Base-by-base conservation (phyloP, 2,113 vertebrate species). In the Eubucco bourcierii region DNA sequence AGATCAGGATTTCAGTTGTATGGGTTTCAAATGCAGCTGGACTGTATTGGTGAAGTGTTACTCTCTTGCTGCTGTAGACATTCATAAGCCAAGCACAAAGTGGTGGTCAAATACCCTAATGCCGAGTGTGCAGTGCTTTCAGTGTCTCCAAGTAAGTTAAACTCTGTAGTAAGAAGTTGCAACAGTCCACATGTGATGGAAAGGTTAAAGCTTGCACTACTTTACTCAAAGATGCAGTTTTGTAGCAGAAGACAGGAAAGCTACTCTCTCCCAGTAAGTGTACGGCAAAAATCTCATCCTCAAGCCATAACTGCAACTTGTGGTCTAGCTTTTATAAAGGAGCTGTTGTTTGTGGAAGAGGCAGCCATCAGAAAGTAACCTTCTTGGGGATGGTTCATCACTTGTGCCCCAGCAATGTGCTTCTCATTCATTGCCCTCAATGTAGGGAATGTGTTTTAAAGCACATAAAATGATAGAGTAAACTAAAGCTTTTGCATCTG, bases 381-480 rank as follows among this genome's bases (percentile, higher is more conserved):
- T 53, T 13, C 23, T 18, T 28, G 0, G 0, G 28, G 25, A 1
- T 34, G 53, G 10, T 25, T 65, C 4, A 15, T 58, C 41, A 18
- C 27, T 37, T 37, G 31, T 31, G 33, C 6, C 44, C 25, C 37
- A 24, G 59, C 31, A 56, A 9, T 60, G 65, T 31, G 68, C 28
- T 93, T 65, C 50, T 86, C 53, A 14, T 21, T 21, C 19, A 2
- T 59, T 72, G 78, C 33, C 53, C 59, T 68, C 33, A n/a, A 37
- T 4, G 20, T 1, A 83, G 52, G 53, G 33, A 41, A 68, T 90
- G 17, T 52, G 9, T 85, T 5, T 44, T 76, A 12, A 65, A 24
- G 7, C 61, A 3, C 20, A 10, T 29, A 34, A 58, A 29, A 31
- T 1, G 4, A 4, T 13, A 72, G 9, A 31, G 47, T 53, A 86